A percentile compares a stretch with the other conserved stretches of the same genome.
Evolutionary conservation across 1,140 invertebrate genomes (phyloP).

Genomic region (Eriosoma lanigerum): DNA sequence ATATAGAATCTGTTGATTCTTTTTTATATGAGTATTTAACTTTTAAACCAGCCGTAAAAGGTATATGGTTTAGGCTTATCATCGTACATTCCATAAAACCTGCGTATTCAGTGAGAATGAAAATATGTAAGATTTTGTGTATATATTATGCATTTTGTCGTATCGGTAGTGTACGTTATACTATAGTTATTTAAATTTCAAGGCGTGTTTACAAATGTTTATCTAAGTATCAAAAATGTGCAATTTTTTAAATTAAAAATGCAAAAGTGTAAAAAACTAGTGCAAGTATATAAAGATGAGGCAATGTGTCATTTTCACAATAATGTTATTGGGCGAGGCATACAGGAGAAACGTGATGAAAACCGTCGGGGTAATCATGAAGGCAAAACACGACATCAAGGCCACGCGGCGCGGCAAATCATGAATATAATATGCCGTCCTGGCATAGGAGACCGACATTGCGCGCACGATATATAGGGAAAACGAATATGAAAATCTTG

Average conservation of each 20-base stretch:
- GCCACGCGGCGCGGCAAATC: slow-evolving; percentile 13
- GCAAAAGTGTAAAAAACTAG: no score
- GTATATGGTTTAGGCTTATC: slow-evolving; percentile 5
- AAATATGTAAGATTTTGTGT: neutral
- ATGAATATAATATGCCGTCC: neutral
- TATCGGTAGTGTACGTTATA: neutral
- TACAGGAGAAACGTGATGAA: slow-evolving; percentile 36
- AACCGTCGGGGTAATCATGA: slow-evolving; percentile 38
- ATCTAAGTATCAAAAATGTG: no score
- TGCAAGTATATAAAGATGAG: neutral
- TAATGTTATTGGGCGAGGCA: slow-evolving; percentile 34
- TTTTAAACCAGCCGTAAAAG: neutral
- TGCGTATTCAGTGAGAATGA: neutral
- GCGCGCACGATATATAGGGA: neutral
- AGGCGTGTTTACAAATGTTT: neutral
- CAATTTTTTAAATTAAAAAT: no score
- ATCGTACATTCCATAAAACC: neutral
- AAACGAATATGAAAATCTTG: slow-evolving; percentile 27
- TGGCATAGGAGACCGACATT: neutral
- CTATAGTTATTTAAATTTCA: neutral
- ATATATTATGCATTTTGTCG: neutral
- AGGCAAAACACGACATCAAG: slow-evolving; percentile 39
- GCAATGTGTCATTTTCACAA: slow-evolving; percentile 29
- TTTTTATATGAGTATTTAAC: no score
- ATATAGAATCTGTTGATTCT: no score